Evolutionary conservation across 2,113 vertebrate genomes (phyloP).

Genomic region (Aegithalos caudatus): DNA sequence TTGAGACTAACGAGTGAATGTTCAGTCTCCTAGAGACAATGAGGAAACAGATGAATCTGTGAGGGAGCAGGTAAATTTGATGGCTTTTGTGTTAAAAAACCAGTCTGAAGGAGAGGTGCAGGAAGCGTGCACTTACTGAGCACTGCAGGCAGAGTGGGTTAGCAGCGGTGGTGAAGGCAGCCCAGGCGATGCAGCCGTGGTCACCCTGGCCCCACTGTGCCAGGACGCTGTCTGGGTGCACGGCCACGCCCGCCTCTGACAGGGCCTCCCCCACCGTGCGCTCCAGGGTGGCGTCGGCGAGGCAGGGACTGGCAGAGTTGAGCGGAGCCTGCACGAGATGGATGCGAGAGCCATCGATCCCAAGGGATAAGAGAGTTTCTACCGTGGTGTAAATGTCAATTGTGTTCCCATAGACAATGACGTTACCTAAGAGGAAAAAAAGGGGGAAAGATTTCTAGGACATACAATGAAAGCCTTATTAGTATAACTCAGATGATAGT

Average conservation of each 20-base stretch:
- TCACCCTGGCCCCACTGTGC: constrained; percentile 75
- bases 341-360: constrained; percentile 77
- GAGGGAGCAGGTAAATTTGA: not conserved
- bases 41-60: not conserved
- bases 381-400: constrained; percentile 81
- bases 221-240: constrained; percentile 73
- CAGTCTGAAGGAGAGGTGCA: not conserved
- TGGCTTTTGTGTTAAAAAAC: not conserved
- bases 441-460: constrained; percentile 16
- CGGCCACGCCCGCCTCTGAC: constrained; percentile 45
- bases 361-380: constrained; percentile 78
- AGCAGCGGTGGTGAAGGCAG: constrained; percentile 74
- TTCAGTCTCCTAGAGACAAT: not conserved
- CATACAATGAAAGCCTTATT: constrained; percentile 64
- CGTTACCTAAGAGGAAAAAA: constrained; percentile 71
- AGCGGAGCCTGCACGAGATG: constrained; percentile 77
- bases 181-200: constrained; percentile 71
- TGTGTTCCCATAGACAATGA: constrained; percentile 87
- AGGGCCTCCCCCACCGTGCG: constrained; percentile 57
- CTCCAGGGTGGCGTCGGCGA: constrained; percentile 69
- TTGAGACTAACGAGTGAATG: not conserved
- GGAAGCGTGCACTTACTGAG: constrained; percentile 73
- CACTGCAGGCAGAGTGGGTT: constrained; percentile 76
- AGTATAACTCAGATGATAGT: constrained; percentile 68
- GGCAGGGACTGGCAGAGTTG: constrained; percentile 32